Base-by-base conservation (phyloP, 2,888 invertebrate genomes). In the Brenthis hecate region DNA sequence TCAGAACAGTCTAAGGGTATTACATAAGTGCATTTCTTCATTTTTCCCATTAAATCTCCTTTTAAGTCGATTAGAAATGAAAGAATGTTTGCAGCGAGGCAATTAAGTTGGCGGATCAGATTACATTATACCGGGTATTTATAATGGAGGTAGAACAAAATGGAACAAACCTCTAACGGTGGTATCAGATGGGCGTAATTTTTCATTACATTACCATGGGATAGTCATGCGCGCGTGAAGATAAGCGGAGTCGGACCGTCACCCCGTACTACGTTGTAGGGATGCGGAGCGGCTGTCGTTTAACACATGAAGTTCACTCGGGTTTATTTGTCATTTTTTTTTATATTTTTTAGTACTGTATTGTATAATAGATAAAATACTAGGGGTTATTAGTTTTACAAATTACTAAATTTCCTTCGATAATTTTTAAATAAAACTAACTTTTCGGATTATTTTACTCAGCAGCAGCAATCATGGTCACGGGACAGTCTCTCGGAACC, bases 171-270 rank as follows among this genome's bases (percentile, higher is more conserved):
- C 62, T 62, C 61, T 62, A 62, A 85, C 85, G 74, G 76, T 77
- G 80, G 80, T 89, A 92, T 90, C 89, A 87, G 88, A 86, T 87
- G 87, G 77, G 81, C 84, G 88, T 93, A 92, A 93, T 93, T 93
- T 93, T 93, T 93, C 92, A 93, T 93, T 91, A 91, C 90, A 92
- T 93, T 93, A 92, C 86, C 87, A 85, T 82, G 83, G 86, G 85
- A 89, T 83, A 85, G 87, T 82, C 87, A 87, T 82, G 90, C 85
- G 85, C 85, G 90, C 84, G 91, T 90, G 87, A 91, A 93, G 93
- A 93, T 93, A 93, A 93, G 84, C 87, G 77, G 79, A 77, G 78
- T 76, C 76, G 80, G 78, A 66, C 55, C 56, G 56, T 51, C 75
- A 73, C 76, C 75, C 76, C 53, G 81, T 89, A 91, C 91, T 82